A percentile compares a stretch with the other conserved stretches of the same genome.
These are phyloP conservation scores for Microcebus tavaratra DNA, from an alignment of 2,113 vertebrate genomes.

Conservation along the genomic window DNA sequence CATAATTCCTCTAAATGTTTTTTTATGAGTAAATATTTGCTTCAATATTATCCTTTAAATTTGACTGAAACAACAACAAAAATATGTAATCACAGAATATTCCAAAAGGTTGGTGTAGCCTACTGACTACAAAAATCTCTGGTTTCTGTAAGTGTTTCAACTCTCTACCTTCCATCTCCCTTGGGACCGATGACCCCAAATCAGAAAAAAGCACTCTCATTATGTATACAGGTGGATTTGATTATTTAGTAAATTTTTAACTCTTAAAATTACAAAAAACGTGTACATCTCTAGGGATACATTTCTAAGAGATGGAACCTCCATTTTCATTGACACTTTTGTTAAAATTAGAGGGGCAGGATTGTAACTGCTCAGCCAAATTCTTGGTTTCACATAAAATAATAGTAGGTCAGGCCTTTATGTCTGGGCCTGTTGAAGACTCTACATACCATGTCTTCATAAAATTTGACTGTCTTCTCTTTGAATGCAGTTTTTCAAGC, in stretches of 20 bases:
- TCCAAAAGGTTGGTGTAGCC: not conserved
- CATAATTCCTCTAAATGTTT: not conserved
- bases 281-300: not conserved
- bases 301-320: not conserved
- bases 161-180: not conserved
- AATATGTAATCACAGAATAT: not conserved
- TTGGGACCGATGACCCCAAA: not conserved
- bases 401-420: not conserved
- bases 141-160: not conserved
- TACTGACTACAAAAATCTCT: not conserved
- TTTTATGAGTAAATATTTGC: too few species aligned
- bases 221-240: not conserved
- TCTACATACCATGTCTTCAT: not conserved
- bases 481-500: not conserved
- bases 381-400: not conserved
- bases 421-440: not conserved
- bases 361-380: not conserved
- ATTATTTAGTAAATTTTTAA: not conserved
- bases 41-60: too few species aligned
- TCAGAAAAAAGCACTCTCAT: not conserved
- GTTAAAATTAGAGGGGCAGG: not conserved
- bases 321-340: not conserved
- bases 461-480: not conserved
- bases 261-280: not conserved
- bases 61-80: not conserved